Conservation (phyloP, 2,888 invertebrate species). For the Marronus borbonicus region DNA sequence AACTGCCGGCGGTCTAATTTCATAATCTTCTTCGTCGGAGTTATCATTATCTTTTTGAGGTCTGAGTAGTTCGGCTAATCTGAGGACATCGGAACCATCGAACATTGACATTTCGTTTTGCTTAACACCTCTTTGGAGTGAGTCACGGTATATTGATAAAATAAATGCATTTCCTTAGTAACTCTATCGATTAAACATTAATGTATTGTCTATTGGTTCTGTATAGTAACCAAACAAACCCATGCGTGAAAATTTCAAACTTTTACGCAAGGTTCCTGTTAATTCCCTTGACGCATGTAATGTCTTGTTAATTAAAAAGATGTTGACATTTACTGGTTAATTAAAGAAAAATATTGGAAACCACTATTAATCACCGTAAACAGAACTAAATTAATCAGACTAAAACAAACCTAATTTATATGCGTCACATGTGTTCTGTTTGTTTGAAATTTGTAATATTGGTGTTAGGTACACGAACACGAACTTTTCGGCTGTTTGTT, state of each 20-base stretch:
- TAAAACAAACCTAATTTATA: too few relatives aligned
- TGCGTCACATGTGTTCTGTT: too few relatives aligned
- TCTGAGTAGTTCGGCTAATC: slow-evolving; percentile 66
- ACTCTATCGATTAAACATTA: neutral
- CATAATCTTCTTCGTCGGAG: slow-evolving; percentile 63
- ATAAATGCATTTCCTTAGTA: slow-evolving; percentile 30
- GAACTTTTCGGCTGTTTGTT: too few relatives aligned
- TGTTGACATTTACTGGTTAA: slow-evolving; percentile 4
- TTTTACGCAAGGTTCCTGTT: neutral
- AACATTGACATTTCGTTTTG: slow-evolving; percentile 59
- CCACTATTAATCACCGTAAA: neutral
- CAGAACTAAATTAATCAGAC: neutral
- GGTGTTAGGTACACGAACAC: too few relatives aligned
- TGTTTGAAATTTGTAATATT: too few relatives aligned
- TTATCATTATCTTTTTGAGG: slow-evolving; percentile 60
- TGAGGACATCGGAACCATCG: slow-evolving; percentile 62
- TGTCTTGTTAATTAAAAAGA: neutral
- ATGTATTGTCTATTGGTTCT: neutral
- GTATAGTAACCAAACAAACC: neutral
- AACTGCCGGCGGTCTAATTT: slow-evolving; percentile 55
- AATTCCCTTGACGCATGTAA: neutral
- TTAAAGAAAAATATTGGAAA: slow-evolving; percentile 8
- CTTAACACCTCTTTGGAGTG: too few relatives aligned
- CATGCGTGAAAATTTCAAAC: too few relatives aligned
- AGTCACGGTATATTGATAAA: slow-evolving; percentile 42